Evolutionary conservation across 2,113 vertebrate species (phyloP), one percentile per base, ranked within the genome.

Genomic region (Scomber colias): DNA sequence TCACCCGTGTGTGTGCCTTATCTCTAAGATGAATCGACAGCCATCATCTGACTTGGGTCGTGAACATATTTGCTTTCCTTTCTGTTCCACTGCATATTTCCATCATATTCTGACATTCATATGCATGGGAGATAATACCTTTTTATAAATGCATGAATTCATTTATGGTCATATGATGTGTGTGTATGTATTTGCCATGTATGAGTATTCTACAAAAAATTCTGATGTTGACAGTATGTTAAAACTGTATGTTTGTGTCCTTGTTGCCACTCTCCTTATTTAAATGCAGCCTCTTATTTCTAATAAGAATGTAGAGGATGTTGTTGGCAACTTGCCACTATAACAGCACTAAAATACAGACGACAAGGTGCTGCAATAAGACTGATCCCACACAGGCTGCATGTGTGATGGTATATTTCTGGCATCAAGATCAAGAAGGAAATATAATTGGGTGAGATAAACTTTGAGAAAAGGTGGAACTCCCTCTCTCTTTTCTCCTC

Each of bases 261-360:
- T 72, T 53, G 24, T 62, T 69, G 11, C 35, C 21, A 8, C 35
- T 24, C 45, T 49, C 71, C 59, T 65, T 59, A 15, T 73, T 73
- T 21, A 46, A 55, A 67, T 71, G 57, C 71, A 62, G 15, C 35
- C 27, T 16, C 54, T 54, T 56, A 31, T 35, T 66, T 30, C 51
- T 19, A 24, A 24, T 40, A 11, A 75, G 24, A 53, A 69, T 71
- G 55, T 12, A 51, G 55, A 51, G 15, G 65, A 45, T 44, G 60
- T 19, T 44, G 35, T 44, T 76, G 81, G 77, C 72, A 77, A 40
- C 24, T 3, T 30, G 55, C 74, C 78, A 6, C 13, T 27, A 0
- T 14, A 46, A 54, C 44, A 14, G 31, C 61, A 46, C 44, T 48
- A 15, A 59, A 54, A 53, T 11, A 55, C 61, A 63, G 51, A 76